phyloP scores from a whole-genome alignment of 2,797 vertebrate species.

The Crax fasciolata region DNA sequence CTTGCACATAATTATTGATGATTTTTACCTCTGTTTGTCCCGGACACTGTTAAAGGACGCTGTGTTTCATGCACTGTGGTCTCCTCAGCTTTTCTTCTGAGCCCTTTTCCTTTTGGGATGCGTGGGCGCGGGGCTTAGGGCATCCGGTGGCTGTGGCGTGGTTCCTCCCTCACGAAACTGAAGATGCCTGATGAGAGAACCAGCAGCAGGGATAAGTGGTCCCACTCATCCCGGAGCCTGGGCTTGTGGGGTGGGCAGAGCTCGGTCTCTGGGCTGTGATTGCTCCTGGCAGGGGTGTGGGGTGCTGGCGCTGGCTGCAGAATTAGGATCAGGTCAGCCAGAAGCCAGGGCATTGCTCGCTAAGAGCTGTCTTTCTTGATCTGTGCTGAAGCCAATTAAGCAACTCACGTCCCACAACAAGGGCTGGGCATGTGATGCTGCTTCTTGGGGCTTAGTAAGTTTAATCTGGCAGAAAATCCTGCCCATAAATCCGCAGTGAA shows the following conservation, averaged over 20 bases:
- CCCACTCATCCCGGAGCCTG: rapidly evolving
- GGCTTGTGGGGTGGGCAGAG: neutral
- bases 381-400: conserved; percentile 7
- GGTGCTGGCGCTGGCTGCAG: neutral
- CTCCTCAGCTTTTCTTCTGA: neutral
- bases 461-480: conserved; percentile 10
- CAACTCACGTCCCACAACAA: neutral
- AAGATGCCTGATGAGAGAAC: neutral
- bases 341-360: neutral
- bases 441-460: conserved; percentile 26
- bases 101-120: neutral
- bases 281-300: neutral
- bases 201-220: neutral
- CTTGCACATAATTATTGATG: neutral
- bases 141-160: neutral
- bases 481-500: conserved; percentile 7
- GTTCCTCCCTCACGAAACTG: neutral
- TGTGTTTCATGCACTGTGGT: neutral
- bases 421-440: neutral
- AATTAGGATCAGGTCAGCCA: neutral
- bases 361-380: neutral
- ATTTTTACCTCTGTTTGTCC: neutral
- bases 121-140: neutral
- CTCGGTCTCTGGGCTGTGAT: neutral
- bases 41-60: neutral